Evolutionary conservation across 2,888 invertebrate genomes (phyloP), one percentile per base, ranked within the genome.

Genomic region (Tetragonisca angustula): DNA sequence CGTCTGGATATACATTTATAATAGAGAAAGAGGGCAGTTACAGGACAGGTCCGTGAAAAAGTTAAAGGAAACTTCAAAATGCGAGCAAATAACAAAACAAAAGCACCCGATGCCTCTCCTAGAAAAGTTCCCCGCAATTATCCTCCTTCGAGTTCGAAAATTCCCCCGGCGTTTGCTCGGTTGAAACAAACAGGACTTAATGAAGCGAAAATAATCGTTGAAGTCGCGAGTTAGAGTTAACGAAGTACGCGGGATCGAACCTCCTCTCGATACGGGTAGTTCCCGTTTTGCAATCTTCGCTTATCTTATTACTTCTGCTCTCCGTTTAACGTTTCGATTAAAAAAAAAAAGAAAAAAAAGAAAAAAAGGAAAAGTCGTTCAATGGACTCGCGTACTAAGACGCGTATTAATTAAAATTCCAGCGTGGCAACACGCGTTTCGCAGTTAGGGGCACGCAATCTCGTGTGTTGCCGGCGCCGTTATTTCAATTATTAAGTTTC

Each of bases 401-500:
- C 17, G n/a, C 32, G 32, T 32, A 32, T 32, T 4, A 4, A 32
- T 43, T 9, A 36, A 65, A 74, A 83, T 81, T 81, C 59, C 9
- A 3, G 17, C 19, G 24, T 49, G 13, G 27, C 54, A 32, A 52
- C 43, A 43, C 59, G 71, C 70, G 65, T 68, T 74, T 65, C 19
- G 56, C 64, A 52, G 74, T 17, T 61, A 67, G 81, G 71, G 67
- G 71, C 67, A 59, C 67, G 59, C 69, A 73, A 76, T 72, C 67
- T 50, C 72, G 76, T 9, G 76, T 5, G 54, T 67, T 36, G n/a
- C 32, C 36, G 54, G 11, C 62, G n/a, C 13, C 56, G 61, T 59
- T 71, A 62, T 81, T 77, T 77, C 76, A 77, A 77, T 83, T 83
- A 83, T 83, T 77, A 74, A 82, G 73, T 77, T 82, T 76, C 73